A percentile compares a stretch with the other conserved stretches of the same genome.
Evolutionary conservation across 2,113 vertebrate species (phyloP).

Genomic region (Hemibagrus wyckioides): DNA sequence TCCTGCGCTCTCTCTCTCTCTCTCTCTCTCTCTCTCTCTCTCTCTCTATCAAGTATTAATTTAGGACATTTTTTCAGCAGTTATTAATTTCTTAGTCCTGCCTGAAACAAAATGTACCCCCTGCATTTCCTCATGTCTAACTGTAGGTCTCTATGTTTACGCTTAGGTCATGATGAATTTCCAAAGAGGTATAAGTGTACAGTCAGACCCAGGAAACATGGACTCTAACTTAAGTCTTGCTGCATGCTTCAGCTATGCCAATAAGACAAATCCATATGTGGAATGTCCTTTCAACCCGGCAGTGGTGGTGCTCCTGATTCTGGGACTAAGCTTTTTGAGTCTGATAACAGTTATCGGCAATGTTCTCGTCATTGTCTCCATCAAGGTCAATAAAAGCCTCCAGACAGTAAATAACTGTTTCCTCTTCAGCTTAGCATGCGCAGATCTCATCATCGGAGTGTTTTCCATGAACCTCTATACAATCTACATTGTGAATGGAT

Average conservation of each 20-base stretch:
- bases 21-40: not conserved
- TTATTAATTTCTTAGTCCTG: not conserved
- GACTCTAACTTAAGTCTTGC: constrained; percentile 59
- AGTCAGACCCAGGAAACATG: constrained; percentile 60
- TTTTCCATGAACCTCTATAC: constrained; percentile 99
- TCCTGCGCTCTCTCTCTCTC: not conserved
- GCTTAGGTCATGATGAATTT: constrained; percentile 25
- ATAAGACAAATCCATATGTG: constrained; percentile 51
- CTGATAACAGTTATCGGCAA: constrained; percentile 93
- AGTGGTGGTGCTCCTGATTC: constrained; percentile 86
- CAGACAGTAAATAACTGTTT: constrained; percentile 99
- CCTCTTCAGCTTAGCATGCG: constrained; percentile 95
- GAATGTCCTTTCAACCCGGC: constrained; percentile 81
- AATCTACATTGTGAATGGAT: constrained; percentile 92
- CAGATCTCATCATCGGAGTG: constrained; percentile 94
- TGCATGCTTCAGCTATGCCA: constrained; percentile 27
- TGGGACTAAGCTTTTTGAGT: constrained; percentile 90
- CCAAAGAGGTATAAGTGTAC: constrained; percentile 46
- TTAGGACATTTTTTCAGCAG: not conserved
- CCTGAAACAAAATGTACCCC: not conserved
- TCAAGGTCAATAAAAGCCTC: constrained; percentile 96
- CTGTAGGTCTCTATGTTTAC: not conserved
- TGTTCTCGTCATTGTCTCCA: constrained; percentile 97
- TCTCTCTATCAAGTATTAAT: not conserved
- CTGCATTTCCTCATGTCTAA: not conserved